These are phyloP conservation scores for Rhynchotus rufescens DNA, from an alignment of 2,797 vertebrate species.

Conservation along the genomic window DNA sequence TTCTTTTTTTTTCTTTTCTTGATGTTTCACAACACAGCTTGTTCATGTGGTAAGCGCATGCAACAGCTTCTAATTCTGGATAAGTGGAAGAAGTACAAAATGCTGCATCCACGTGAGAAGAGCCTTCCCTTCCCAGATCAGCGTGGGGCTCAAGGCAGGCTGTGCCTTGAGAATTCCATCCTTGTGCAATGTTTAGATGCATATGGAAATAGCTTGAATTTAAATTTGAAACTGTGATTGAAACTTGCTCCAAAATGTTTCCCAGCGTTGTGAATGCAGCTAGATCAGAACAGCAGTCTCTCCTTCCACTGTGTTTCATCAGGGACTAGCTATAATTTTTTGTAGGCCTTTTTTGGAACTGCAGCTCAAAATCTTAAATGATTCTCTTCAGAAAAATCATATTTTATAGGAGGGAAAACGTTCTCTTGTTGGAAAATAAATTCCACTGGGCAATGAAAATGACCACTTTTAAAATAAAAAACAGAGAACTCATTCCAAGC, in stretches of 20 bases:
- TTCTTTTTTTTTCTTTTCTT: neutral
- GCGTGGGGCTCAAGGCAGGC: neutral
- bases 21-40: neutral
- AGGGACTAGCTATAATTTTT: neutral
- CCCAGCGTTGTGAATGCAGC: neutral
- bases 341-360: neutral
- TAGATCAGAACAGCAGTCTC: neutral
- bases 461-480: neutral
- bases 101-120: neutral
- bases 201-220: neutral
- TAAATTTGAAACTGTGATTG: neutral
- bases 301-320: neutral
- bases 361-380: neutral
- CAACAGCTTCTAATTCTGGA: conserved; percentile 38
- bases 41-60: neutral
- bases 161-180: neutral
- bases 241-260: neutral
- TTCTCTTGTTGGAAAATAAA: neutral
- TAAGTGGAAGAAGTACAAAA: neutral
- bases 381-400: neutral
- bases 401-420: neutral
- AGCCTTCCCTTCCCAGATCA: neutral
- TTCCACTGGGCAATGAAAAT: neutral
- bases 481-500: neutral
- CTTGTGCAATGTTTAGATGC: neutral